Evolutionary conservation across 2,888 invertebrate genomes (phyloP).

Genomic region (Leucoptera coffeella): DNA sequence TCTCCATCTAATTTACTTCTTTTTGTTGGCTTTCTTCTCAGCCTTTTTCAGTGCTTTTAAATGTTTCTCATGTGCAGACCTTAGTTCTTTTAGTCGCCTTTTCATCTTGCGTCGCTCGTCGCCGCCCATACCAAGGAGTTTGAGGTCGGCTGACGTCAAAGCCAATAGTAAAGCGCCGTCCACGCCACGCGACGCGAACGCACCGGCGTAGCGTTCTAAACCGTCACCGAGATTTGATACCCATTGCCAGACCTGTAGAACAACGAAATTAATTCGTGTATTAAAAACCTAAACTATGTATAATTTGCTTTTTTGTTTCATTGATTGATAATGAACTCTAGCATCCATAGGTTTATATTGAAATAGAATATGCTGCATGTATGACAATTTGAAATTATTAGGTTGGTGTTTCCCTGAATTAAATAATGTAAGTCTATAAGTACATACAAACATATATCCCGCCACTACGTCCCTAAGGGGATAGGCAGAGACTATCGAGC

Average conservation of each 20-base stretch:
- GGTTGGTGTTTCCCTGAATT: too few species aligned
- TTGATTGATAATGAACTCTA: too few species aligned
- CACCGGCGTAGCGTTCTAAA: constrained; percentile 80
- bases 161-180: constrained; percentile 82
- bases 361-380: too few species aligned
- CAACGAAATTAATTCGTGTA: neutral
- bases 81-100: constrained; percentile 78
- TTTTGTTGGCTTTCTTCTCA: constrained; percentile 73
- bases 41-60: constrained; percentile 83
- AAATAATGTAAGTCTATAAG: too few species aligned
- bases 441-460: too few species aligned
- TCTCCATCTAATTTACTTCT: constrained; percentile 28
- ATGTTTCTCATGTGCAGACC: constrained; percentile 76
- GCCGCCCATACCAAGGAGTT: constrained; percentile 74
- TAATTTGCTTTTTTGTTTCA: too few species aligned
- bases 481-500: too few species aligned
- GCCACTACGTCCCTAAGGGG: too few species aligned
- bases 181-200: constrained; percentile 83
- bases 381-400: too few species aligned
- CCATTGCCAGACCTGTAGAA: constrained; percentile 84
- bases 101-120: constrained; percentile 76
- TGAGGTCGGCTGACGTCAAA: constrained; percentile 87
- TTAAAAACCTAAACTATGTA: too few species aligned
- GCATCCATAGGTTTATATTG: too few species aligned
- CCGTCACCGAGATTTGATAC: constrained; percentile 75